Base-by-base conservation (phyloP, 2,797 vertebrate species). In the Helostoma temminkii region DNA sequence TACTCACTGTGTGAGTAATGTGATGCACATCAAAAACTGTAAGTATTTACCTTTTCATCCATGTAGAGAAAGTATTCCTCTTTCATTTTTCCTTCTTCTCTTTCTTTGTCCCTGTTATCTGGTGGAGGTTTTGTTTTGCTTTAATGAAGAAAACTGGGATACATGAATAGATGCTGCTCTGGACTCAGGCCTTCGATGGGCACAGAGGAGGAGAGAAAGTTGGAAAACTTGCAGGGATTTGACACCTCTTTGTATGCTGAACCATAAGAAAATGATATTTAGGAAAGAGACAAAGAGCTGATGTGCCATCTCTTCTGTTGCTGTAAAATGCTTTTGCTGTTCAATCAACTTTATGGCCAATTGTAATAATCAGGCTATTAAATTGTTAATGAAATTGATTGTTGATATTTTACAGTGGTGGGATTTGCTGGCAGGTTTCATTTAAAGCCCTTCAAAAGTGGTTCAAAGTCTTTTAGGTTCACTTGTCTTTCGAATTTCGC, bases 151-250 rank as follows among this genome's bases (percentile, higher is more conserved):
- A 80, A 82, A 71, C 46, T 46, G 16, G 39, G 71, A 78, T 48
- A 73, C 48, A 53, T 80, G 76, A 86, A 83, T 79, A 69, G 71
- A 74, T 86, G 72, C 83, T 89, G 81, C 84, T 84, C 72, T 81
- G 54, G 60, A 81, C 74, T 64, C 48, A 37, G 81, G 78, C 66
- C 70, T 82, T 70, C 30, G 22, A n/a, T 43, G 45, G 53, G 28
- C 47, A 45, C 36, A 28, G 54, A 60, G 10, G 24, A 63, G 46
- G 19, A 53, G 28, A 26, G 45, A 75, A 74, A 68, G 77, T 70
- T 64, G 58, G 43, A 41, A 66, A 73, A 67, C 58, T 53, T 73
- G 42, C 47, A 64, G 56, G 49, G 61, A 74, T 78, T 52, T 79
- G 69, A 76, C 64, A 81, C 58, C 36, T 66, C 24, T 58, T 53